Base-by-base conservation (phyloP, 2,113 vertebrate species). In the Nyctereutes procyonoides region DNA sequence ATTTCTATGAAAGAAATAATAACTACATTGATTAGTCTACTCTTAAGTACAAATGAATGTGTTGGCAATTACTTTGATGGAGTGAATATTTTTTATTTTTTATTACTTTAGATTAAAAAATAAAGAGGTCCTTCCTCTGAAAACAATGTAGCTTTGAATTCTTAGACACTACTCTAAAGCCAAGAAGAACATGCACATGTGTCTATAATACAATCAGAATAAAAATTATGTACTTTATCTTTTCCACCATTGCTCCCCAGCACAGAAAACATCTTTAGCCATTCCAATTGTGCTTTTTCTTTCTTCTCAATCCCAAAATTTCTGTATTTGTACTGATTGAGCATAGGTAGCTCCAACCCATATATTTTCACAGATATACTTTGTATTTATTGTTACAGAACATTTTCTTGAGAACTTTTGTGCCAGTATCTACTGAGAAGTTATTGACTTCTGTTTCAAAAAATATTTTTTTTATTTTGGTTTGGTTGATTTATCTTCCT, bases 1-100 rank as follows among this genome's bases (percentile, higher is more conserved):
- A 38, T 43, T 84, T 91, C 84, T 92, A 38, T 84, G 6, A 90
- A 83, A 93, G 8, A 87, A 79, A 88, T 65, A 24, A 1, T 85
- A 83, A 8, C 56, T 96, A 80, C 96, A 86, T 77, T 80, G 73
- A 62, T 60, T 88, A 56, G n/a, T 85, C 17, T 38, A 88, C 56
- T 74, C 63, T 92, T 28, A 89, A 77, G 60, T 69, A 77, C 26
- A 92, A 71, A 51, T 38, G 26, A 91, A 30, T 80, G 74, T 71
- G 8, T 22, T 88, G 7, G 35, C 8, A 48, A 82, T 82, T 93
- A 26, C 30, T 48, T 79, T 13, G 32, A 67, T 35, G 1, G 7
- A 62, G 12, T 92, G 28, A 55, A 83, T 58, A 65, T 88, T 16
- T 51, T 83, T 88, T 67, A 60, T 48, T 17, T 86, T 90, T 19